These are phyloP conservation scores for Falco cherrug DNA, from an alignment of 2,797 vertebrate species.

Conservation along the genomic window DNA sequence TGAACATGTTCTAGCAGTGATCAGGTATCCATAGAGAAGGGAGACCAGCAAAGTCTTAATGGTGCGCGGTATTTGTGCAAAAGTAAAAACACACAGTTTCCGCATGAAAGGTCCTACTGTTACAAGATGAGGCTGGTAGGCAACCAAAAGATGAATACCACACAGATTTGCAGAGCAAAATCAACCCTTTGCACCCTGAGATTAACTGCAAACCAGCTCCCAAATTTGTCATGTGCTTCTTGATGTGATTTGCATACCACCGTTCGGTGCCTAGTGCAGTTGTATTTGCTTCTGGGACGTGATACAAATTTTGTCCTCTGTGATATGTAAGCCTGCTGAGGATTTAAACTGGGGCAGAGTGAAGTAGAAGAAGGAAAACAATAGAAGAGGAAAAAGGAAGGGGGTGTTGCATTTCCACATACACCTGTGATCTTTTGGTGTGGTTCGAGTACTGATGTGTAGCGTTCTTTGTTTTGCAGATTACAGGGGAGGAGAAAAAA, in stretches of 20 bases:
- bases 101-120: background rate
- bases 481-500: background rate
- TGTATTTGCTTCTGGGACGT: background rate
- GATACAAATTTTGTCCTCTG: background rate
- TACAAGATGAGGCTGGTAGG: background rate
- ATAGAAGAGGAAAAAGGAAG: slow-evolving; percentile 29
- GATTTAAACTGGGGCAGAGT: background rate
- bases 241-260: background rate
- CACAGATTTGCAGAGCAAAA: background rate
- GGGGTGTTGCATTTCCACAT: slow-evolving; percentile 33
- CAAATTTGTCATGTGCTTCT: background rate
- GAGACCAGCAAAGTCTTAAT: background rate
- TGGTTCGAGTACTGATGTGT: background rate
- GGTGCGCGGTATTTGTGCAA: background rate
- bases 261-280: background rate
- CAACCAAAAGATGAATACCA: background rate
- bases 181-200: background rate
- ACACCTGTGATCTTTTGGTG: slow-evolving; percentile 27
- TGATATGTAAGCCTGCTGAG: background rate
- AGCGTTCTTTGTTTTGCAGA: slow-evolving; percentile 31
- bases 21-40: background rate
- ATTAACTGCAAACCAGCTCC: background rate
- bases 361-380: background rate
- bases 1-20: rapidly evolving
- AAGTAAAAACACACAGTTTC: background rate